Evolutionary conservation across 2,888 invertebrate genomes (phyloP).

Genomic region (Nymphalis c-album): DNA sequence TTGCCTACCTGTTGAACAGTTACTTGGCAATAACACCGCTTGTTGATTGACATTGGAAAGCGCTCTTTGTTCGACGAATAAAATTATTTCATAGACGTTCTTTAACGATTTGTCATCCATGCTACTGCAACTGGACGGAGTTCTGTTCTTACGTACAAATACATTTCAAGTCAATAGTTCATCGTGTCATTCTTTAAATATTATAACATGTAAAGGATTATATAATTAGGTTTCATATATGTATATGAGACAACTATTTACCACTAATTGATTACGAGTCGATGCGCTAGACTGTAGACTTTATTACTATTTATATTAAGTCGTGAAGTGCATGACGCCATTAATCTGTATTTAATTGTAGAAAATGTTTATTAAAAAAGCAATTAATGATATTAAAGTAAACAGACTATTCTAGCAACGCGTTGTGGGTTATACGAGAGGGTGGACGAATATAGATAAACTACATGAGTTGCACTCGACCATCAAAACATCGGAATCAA

Average conservation of each 20-base stretch:
- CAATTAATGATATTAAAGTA: slow-evolving; percentile 1
- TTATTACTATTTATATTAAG: too few relatives aligned
- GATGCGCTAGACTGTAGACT: too few relatives aligned
- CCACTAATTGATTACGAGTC: too few relatives aligned
- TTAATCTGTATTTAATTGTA: neutral
- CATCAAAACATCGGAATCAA: neutral
- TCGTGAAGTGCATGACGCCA: neutral
- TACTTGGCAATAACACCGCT: neutral
- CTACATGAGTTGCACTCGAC: neutral
- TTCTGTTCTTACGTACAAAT: too few relatives aligned
- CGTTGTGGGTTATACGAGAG: neutral
- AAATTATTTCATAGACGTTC: neutral
- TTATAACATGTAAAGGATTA: too few relatives aligned
- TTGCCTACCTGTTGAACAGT: slow-evolving; percentile 23
- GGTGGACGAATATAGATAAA: slow-evolving; percentile 2
- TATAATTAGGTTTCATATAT: too few relatives aligned
- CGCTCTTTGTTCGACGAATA: neutral
- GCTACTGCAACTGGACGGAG: too few relatives aligned
- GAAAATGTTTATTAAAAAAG: neutral
- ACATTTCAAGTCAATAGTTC: too few relatives aligned
- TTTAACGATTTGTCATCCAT: too few relatives aligned
- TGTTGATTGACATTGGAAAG: slow-evolving; percentile 11
- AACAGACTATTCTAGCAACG: neutral
- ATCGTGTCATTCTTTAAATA: too few relatives aligned
- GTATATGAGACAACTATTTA: too few relatives aligned